Evolutionary conservation across 2,888 invertebrate species (phyloP).

Genomic region (Caenorhabditis sp.): DNA sequence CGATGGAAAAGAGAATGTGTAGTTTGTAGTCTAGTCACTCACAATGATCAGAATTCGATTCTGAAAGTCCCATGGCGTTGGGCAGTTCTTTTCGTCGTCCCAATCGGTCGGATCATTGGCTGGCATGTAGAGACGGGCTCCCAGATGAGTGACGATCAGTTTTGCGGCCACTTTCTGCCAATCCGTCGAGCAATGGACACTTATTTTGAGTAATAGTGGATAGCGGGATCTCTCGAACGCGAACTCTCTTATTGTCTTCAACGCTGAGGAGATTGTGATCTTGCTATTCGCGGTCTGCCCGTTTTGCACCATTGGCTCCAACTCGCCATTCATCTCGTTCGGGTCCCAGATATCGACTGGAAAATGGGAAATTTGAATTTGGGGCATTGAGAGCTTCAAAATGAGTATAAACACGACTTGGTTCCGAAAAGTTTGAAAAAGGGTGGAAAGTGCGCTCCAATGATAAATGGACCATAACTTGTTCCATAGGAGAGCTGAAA

Average conservation of each 20-base stretch:
- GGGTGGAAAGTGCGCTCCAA: too few relatives aligned
- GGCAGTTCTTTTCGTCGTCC: constrained; percentile 73
- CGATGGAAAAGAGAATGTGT: too few relatives aligned
- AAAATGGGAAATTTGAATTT: constrained; percentile 24
- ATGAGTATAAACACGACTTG: neutral
- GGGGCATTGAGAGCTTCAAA: constrained; percentile 3
- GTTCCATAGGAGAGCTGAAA: too few relatives aligned
- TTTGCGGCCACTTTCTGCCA: constrained; percentile 84
- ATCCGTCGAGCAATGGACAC: constrained; percentile 85
- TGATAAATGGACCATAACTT: too few relatives aligned
- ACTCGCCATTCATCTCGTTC: constrained; percentile 73
- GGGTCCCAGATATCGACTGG: constrained; percentile 86
- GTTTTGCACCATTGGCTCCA: constrained; percentile 85
- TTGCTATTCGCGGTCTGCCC: constrained; percentile 86
- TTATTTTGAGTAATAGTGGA: constrained; percentile 85
- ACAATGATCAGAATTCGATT: constrained; percentile 76
- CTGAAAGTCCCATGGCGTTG: constrained; percentile 80
- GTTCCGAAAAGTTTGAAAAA: neutral
- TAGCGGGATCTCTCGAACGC: constrained; percentile 85
- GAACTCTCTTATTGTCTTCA: constrained; percentile 85
- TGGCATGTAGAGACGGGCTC: constrained; percentile 68
- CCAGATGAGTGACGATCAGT: constrained; percentile 71
- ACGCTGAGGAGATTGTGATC: constrained; percentile 78
- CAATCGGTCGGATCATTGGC: constrained; percentile 75
- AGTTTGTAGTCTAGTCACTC: too few relatives aligned